phyloP scores from a whole-genome alignment of 2,797 vertebrate species.

The Takifugu ocellatus region DNA sequence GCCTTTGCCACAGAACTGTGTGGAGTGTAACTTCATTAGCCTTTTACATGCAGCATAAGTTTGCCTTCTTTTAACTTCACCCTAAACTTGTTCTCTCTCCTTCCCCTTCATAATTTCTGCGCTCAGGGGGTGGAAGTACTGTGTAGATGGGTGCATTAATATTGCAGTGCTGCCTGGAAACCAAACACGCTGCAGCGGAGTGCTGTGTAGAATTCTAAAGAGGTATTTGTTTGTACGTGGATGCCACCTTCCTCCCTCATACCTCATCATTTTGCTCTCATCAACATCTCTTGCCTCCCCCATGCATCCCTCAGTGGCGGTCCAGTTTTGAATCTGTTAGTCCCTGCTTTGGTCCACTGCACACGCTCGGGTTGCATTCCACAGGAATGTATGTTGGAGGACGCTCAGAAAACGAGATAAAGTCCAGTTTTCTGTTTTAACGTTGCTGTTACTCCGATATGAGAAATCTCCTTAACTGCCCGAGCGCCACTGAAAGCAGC shows the following conservation, averaged over 20 bases:
- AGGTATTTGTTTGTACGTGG: slow-evolving; percentile 78
- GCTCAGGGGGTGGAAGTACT: slow-evolving; percentile 61
- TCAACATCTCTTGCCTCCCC: slow-evolving; percentile 15
- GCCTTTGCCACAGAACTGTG: slow-evolving; percentile 14
- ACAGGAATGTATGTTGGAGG: too few relatives aligned
- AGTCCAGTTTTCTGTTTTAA: too few relatives aligned
- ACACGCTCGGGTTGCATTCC: not conserved
- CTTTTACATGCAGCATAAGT: slow-evolving; percentile 29
- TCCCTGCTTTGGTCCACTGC: slow-evolving; percentile 37
- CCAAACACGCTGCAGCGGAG: slow-evolving; percentile 79
- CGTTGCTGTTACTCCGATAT: too few relatives aligned
- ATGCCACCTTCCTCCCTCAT: slow-evolving; percentile 52
- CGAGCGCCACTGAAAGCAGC: too few relatives aligned
- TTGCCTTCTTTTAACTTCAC: slow-evolving; percentile 43
- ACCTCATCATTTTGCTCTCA: slow-evolving; percentile 41
- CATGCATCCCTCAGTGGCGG: slow-evolving; percentile 24
- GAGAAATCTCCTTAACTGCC: too few relatives aligned
- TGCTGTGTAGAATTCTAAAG: slow-evolving; percentile 82
- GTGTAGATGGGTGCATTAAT: slow-evolving; percentile 76
- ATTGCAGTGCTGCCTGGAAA: slow-evolving; percentile 83
- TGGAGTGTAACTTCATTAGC: slow-evolving; percentile 19
- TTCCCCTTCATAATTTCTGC: slow-evolving; percentile 46
- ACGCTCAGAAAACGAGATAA: too few relatives aligned
- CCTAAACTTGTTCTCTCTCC: slow-evolving; percentile 31
- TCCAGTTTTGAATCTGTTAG: slow-evolving; percentile 45